Conservation (phyloP, 2,888 invertebrate species). For the Eupithecia subfuscata region DNA sequence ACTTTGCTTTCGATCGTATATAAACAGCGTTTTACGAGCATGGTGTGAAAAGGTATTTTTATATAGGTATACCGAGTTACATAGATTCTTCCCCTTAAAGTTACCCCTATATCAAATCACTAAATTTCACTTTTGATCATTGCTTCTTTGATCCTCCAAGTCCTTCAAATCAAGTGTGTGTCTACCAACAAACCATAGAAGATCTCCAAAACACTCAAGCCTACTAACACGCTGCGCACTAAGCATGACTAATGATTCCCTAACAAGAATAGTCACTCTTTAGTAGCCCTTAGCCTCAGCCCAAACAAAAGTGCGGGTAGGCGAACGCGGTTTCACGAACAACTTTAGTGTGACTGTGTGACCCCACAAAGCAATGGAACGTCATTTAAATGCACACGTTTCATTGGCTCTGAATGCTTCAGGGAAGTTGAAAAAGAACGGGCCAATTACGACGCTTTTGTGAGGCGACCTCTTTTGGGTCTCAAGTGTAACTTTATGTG, state of each 20-base stretch:
- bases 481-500: slow-evolving; percentile 80
- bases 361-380: slow-evolving; percentile 81
- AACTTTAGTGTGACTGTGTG: slow-evolving; percentile 82
- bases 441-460: slow-evolving; percentile 84
- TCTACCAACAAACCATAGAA: slow-evolving; percentile 20
- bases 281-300: slow-evolving; percentile 60
- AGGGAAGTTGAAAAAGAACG: slow-evolving; percentile 83
- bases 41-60: background rate
- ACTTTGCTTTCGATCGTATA: too few relatives aligned
- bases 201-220: slow-evolving; percentile 26
- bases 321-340: slow-evolving; percentile 73
- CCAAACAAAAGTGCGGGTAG: slow-evolving; percentile 74
- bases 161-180: slow-evolving; percentile 1
- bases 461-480: slow-evolving; percentile 79
- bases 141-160: slow-evolving; percentile 2
- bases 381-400: slow-evolving; percentile 85
- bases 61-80: background rate
- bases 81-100: background rate
- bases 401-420: slow-evolving; percentile 84
- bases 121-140: background rate
- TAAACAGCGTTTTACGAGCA: too few relatives aligned
- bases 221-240: slow-evolving; percentile 39
- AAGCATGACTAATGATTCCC: slow-evolving; percentile 78
- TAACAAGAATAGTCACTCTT: slow-evolving; percentile 74
- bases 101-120: background rate